Base-by-base conservation (phyloP, 92 coral and sea anemone genomes). In the Phenganax subtilis region DNA sequence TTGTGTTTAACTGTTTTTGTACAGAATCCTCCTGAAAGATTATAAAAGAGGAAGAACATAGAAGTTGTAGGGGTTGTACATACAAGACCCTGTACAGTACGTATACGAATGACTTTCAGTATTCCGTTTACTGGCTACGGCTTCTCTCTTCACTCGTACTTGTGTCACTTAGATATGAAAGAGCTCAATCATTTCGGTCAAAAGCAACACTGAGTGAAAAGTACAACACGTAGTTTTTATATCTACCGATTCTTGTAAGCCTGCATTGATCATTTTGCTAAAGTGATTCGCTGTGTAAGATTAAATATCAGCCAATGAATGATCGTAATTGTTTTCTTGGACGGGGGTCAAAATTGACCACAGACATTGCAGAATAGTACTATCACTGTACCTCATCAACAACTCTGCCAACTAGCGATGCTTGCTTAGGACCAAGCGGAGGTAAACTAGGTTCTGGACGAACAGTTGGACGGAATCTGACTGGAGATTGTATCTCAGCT, bases 401-500 rank as follows among this genome's bases (percentile, higher is more conserved):
- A 60, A 83, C 88, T 31, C 87, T 90, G 44, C 89, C 97, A 59
- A 94, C 88, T n/a, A 94, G 96, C 61, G 97, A 91, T 55, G 92
- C 89, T 28, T 89, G 90, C 57, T 94, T 90, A 67, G 74, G 53
- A 70, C 87, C 82, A 54, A 94, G 62, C 1, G 98, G 98, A 27
- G 98, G 98, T 12, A 94, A 89, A 65, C 86, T 85, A 53, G 96
- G 88, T 66, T 88, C 90, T 9, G 98, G 98, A 76, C 92, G 96
- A 20, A 94, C 98, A 2, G 97, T 90, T 37, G 97, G 88, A 51
- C 98, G 94, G 86, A 94, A 94, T 27, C 97, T 90, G 77, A 92
- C 97, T 64, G 98, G 98, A 51, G 93, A 91, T 69, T 94, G 89
- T 15, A 91, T 90, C 12, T 90, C 90, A 27, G 92, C 90, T 68